Evolutionary conservation across 2,888 invertebrate genomes (phyloP).

Genomic region (Leucoptera coffeella): DNA sequence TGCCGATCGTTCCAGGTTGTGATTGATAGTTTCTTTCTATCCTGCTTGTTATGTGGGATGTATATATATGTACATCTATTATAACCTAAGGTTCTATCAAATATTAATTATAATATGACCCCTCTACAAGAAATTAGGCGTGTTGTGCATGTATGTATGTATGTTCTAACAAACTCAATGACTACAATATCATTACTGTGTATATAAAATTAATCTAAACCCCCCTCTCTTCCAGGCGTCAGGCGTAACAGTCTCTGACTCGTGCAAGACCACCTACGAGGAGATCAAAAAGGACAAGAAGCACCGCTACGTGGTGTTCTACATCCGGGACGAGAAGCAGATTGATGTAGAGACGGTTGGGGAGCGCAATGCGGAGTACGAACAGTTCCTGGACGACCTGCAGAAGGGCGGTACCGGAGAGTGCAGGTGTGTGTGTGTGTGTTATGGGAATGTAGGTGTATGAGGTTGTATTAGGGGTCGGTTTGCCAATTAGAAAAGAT

Average conservation of each 20-base stretch:
- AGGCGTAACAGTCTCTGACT: conserved; percentile 93
- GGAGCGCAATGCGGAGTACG: conserved; percentile 85
- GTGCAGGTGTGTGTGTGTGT: conserved; percentile 82
- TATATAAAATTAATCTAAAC: background rate
- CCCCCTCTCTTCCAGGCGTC: conserved; percentile 63
- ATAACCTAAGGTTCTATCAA: no score
- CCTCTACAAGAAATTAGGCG: no score
- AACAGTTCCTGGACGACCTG: conserved; percentile 89
- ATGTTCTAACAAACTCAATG: background rate
- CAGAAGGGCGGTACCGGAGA: conserved; percentile 88
- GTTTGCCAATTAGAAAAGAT: no score
- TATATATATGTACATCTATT: no score
- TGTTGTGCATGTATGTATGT: no score
- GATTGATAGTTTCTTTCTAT: no score
- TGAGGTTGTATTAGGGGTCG: no score
- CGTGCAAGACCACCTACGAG: conserved; percentile 91
- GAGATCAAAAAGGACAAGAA: conserved; percentile 98
- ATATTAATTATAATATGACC: no score
- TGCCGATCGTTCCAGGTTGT: no score
- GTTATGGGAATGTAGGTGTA: no score
- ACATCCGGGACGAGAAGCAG: conserved; percentile 92
- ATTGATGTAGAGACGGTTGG: conserved; percentile 93
- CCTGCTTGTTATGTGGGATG: no score
- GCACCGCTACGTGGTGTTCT: conserved; percentile 94
- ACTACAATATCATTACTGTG: background rate